Percentiles rank a stretch among this genome's conserved stretches.
Evolutionary conservation across 2,888 invertebrate genomes (phyloP).

Genomic region (Leptothorax acervorum): DNA sequence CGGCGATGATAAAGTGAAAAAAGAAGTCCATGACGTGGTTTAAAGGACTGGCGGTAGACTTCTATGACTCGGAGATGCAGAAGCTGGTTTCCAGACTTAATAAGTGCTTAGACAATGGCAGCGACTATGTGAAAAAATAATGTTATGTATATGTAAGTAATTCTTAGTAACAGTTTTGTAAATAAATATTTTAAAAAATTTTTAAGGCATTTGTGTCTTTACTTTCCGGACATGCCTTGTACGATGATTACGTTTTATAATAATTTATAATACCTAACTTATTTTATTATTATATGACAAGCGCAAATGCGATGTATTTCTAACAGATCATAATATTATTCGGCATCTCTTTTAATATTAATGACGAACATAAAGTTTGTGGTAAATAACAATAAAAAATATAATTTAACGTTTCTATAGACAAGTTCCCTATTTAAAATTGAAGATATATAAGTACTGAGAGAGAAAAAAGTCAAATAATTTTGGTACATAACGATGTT

Average conservation of each 20-base stretch:
- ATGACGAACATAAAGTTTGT: background rate
- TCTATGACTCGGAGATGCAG: too few species aligned
- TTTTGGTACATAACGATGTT: conserved; percentile 61
- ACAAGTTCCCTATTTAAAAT: background rate
- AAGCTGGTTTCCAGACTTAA: too few species aligned
- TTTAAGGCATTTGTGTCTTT: too few species aligned
- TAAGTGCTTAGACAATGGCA: too few species aligned
- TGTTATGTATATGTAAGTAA: too few species aligned
- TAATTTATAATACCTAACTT: background rate
- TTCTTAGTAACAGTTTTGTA: too few species aligned
- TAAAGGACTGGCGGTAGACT: too few species aligned
- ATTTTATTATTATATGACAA: background rate
- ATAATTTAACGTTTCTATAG: background rate
- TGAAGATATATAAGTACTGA: background rate
- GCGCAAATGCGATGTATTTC: background rate
- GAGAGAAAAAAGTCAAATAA: conserved; percentile 43
- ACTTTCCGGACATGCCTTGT: too few species aligned
- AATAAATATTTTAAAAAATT: too few species aligned
- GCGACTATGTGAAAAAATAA: too few species aligned
- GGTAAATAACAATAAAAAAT: background rate
- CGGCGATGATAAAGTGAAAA: too few species aligned
- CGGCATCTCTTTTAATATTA: background rate
- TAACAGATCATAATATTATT: background rate
- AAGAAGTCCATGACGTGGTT: too few species aligned
- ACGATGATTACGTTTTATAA: background rate